These are phyloP conservation scores for Phymanthus crucifer DNA, from an alignment of 92 coral and sea anemone species.

Conservation along the genomic window DNA sequence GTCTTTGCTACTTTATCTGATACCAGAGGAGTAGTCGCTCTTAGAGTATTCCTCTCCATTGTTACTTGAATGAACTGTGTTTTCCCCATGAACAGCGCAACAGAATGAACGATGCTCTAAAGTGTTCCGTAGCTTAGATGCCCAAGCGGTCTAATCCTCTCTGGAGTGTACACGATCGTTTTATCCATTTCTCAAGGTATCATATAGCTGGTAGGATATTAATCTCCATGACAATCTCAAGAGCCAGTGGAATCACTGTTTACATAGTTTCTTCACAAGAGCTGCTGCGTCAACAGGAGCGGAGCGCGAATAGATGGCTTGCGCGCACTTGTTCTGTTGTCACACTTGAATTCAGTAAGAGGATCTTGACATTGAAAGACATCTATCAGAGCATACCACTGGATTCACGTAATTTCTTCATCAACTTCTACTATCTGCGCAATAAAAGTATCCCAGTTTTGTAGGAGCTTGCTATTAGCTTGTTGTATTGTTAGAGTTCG, in stretches of 20 bases:
- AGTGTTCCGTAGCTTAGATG: neutral
- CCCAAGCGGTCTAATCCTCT: neutral
- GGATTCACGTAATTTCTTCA: neutral
- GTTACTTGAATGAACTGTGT: neutral
- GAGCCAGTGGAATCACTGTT: neutral
- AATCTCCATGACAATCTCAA: neutral
- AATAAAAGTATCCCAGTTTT: neutral
- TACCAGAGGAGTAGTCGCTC: slow-evolving; percentile 24
- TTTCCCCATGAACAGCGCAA: neutral
- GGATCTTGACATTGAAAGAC: neutral
- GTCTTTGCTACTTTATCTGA: slow-evolving; percentile 34
- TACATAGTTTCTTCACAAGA: neutral
- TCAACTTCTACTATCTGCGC: neutral
- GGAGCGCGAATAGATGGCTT: neutral
- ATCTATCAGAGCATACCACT: neutral
- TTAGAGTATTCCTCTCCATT: slow-evolving; percentile 23
- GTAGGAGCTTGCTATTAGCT: too few species aligned
- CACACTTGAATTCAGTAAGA: neutral
- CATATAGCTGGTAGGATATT: neutral
- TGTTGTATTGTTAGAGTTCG: too few species aligned
- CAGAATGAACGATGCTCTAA: neutral
- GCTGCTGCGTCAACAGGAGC: too few species aligned
- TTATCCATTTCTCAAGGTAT: neutral
- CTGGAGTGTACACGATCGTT: neutral
- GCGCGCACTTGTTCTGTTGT: neutral